These are phyloP conservation scores for Diaprepes abbreviatus DNA, from an alignment of 2,888 invertebrate genomes.

Conservation along the genomic window DNA sequence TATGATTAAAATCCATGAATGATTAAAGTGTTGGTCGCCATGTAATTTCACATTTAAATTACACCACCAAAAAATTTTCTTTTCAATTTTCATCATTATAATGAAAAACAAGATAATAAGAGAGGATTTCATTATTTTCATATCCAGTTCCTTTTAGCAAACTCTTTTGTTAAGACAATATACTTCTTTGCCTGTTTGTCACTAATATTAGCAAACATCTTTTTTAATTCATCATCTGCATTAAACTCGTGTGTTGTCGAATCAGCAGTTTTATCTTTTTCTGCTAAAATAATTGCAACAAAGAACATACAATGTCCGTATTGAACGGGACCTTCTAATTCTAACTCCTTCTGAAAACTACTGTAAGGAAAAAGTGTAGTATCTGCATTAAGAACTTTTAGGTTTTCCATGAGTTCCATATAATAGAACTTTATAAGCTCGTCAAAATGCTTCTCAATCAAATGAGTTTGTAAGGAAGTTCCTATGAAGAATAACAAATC, in stretches of 20 bases:
- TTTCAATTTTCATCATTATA: too few species aligned
- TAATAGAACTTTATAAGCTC: slow-evolving; percentile 33
- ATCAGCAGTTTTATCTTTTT: slow-evolving; percentile 22
- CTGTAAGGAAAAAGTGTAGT: slow-evolving; percentile 9
- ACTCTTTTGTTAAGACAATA: slow-evolving; percentile 22
- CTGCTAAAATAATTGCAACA: slow-evolving; percentile 12
- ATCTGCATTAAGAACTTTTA: slow-evolving; percentile 22
- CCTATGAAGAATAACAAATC: slow-evolving; percentile 39
- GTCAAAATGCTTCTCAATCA: slow-evolving; percentile 17
- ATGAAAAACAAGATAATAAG: too few species aligned
- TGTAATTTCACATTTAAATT: too few species aligned
- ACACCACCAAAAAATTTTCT: too few species aligned
- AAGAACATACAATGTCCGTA: slow-evolving; percentile 22
- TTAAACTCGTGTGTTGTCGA: slow-evolving; percentile 17
- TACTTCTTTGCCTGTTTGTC: slow-evolving; percentile 34
- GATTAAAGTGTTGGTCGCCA: too few species aligned
- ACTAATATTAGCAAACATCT: slow-evolving; percentile 18
- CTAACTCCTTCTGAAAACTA: slow-evolving; percentile 24
- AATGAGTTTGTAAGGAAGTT: slow-evolving; percentile 8
- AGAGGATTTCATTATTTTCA: too few species aligned
- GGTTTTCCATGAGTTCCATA: slow-evolving; percentile 22
- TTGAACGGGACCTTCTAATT: slow-evolving; percentile 3
- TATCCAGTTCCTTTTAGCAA: slow-evolving; percentile 35
- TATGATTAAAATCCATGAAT: too few species aligned
- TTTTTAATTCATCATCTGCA: slow-evolving; percentile 7